Conservation (phyloP, 2,797 vertebrate genomes). For the Macroramphosus scolopax region DNA sequence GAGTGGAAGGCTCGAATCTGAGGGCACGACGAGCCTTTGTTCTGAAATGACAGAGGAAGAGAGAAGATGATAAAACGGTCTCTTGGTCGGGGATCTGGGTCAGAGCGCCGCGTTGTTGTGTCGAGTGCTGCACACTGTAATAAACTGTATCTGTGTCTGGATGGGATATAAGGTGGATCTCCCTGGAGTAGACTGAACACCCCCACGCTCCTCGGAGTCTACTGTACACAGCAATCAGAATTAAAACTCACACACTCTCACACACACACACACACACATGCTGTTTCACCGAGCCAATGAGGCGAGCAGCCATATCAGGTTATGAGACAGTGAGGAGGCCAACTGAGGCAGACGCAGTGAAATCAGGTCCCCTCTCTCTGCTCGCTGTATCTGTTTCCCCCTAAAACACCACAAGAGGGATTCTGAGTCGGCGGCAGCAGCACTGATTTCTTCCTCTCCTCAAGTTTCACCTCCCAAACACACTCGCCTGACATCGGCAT, state of each 20-base stretch:
- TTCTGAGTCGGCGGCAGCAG: conserved; percentile 46
- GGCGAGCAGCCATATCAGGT: conserved; percentile 46
- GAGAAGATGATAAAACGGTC: conserved; percentile 65
- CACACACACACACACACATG: conserved; percentile 5
- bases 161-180: conserved; percentile 24
- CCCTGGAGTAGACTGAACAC: conserved; percentile 30
- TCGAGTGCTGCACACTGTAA: conserved; percentile 36
- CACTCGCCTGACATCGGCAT: conserved; percentile 25
- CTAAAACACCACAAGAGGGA: conserved; percentile 40
- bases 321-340: conserved; percentile 31
- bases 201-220: conserved; percentile 16
- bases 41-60: conserved; percentile 58
- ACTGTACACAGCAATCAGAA: conserved; percentile 45
- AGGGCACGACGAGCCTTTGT: conserved; percentile 70
- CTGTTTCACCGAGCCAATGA: conserved; percentile 44
- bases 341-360: conserved; percentile 35
- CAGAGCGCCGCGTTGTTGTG: conserved; percentile 65
- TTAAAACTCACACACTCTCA: conserved; percentile 28
- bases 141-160: conserved; percentile 48
- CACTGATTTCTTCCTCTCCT: conserved; percentile 14
- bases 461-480: conserved; percentile 25
- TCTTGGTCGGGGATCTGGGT: conserved; percentile 72
- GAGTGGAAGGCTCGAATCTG: conserved; percentile 64
- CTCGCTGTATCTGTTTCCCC: conserved; percentile 28
- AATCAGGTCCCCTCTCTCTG: conserved; percentile 18